Percentiles rank a stretch among this genome's conserved stretches.
Evolutionary conservation across 37 sponge, comb jelly and placozoan genomes (phyloP).

Genomic region (Bolinopsis microptera): DNA sequence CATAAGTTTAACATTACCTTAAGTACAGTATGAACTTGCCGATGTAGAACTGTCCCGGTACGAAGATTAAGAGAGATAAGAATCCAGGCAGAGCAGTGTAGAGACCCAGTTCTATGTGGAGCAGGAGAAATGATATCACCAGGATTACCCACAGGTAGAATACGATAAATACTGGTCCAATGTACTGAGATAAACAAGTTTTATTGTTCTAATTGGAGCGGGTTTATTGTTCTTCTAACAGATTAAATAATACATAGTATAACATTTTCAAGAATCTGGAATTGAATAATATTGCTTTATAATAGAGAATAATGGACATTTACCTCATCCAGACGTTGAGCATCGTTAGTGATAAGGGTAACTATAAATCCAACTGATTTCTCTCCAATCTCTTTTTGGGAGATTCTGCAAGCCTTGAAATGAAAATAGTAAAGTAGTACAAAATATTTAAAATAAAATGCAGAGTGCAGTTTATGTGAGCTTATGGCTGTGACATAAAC

Average conservation of each 20-base stretch:
- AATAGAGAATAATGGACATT: too few relatives aligned
- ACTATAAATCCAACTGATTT: slow-evolving; percentile 17
- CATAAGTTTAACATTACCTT: slow-evolving; percentile 2
- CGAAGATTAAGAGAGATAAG: not conserved
- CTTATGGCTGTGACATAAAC: too few relatives aligned
- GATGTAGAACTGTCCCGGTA: not conserved
- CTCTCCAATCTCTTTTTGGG: slow-evolving; percentile 49
- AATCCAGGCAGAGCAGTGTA: not conserved
- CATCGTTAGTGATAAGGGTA: slow-evolving; percentile 16
- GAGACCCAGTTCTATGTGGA: not conserved
- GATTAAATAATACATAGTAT: too few relatives aligned
- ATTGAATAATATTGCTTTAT: too few relatives aligned
- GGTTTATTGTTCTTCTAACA: too few relatives aligned
- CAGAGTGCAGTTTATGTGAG: too few relatives aligned
- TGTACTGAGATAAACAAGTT: slow-evolving; percentile 28
- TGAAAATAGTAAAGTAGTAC: too few relatives aligned
- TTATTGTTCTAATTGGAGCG: too few relatives aligned
- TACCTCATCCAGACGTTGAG: slow-evolving; percentile 49
- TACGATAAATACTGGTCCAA: not conserved
- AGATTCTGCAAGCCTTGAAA: slow-evolving; percentile 10
- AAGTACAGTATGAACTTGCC: not conserved
- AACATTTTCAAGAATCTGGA: too few relatives aligned
- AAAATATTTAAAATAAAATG: too few relatives aligned
- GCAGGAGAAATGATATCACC: not conserved
- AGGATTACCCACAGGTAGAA: not conserved